Conservation (phyloP, 2,113 vertebrate species). For the Cinclus mexicanus region DNA sequence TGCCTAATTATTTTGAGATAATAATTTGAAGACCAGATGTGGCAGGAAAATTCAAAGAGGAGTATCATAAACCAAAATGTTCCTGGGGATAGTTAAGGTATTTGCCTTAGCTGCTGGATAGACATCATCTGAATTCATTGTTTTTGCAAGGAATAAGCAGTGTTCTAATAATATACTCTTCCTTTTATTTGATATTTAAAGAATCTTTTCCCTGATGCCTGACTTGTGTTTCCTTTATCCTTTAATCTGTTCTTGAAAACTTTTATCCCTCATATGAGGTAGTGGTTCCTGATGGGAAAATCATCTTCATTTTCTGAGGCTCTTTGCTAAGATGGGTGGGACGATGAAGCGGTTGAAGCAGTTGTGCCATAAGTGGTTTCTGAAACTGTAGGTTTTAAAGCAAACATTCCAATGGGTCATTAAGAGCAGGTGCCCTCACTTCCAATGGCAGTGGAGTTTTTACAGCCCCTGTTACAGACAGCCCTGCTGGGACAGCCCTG, state of each 20-base stretch:
- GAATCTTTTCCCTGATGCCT: background rate
- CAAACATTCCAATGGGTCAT: background rate
- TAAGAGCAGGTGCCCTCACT: background rate
- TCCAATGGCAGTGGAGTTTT: background rate
- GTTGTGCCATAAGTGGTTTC: background rate
- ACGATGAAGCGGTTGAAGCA: background rate
- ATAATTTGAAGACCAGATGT: background rate
- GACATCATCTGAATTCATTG: background rate
- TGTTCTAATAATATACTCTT: background rate
- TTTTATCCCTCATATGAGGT: background rate
- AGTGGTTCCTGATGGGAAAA: background rate
- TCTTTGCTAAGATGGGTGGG: background rate
- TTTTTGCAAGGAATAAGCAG: background rate
- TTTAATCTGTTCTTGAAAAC: background rate
- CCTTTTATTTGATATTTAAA: background rate
- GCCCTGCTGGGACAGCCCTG: too few relatives aligned
- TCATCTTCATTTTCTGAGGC: background rate
- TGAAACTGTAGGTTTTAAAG: background rate
- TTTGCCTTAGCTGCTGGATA: background rate
- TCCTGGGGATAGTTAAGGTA: background rate
- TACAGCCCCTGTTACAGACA: background rate
- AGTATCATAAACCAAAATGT: background rate
- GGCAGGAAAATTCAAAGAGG: background rate
- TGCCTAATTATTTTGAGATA: background rate
- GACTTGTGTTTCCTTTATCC: background rate